Evolutionary conservation across 2,113 vertebrate species (phyloP).

Genomic region (Monopterus albus): DNA sequence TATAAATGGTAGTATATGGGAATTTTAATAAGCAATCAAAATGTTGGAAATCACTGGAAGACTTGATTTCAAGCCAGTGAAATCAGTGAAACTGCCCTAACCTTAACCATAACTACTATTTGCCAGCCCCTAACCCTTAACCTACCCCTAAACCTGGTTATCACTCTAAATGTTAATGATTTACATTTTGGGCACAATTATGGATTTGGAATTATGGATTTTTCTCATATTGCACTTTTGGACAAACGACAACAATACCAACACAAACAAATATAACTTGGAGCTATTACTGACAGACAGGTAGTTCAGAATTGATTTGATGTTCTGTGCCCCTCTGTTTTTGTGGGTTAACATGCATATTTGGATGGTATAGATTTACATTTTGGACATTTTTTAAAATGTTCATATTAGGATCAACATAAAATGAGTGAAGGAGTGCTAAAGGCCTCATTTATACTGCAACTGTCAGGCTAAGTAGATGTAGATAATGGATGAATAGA

Average conservation of each 20-base stretch:
- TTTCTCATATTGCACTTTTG: slow-evolving; percentile 45
- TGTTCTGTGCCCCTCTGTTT: slow-evolving; percentile 2
- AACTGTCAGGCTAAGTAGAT: not conserved
- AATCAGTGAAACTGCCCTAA: too few relatives aligned
- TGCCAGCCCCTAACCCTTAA: too few relatives aligned
- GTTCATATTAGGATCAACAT: not conserved
- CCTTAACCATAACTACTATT: too few relatives aligned
- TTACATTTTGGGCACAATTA: too few relatives aligned
- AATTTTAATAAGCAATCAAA: not conserved
- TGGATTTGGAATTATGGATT: too few relatives aligned
- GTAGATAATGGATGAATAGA: not conserved
- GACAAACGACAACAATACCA: slow-evolving; percentile 45
- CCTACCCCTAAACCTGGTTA: too few relatives aligned
- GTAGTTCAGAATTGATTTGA: slow-evolving; percentile 46
- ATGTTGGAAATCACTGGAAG: not conserved
- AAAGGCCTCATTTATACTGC: too few relatives aligned
- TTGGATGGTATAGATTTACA: not conserved
- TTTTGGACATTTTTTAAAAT: too few relatives aligned
- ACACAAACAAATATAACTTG: slow-evolving; percentile 54
- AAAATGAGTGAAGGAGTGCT: not conserved
- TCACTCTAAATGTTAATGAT: too few relatives aligned
- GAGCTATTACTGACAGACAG: slow-evolving; percentile 23
- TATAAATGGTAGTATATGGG: too few relatives aligned
- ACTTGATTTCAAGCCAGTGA: not conserved
- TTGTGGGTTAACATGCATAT: not conserved